These are phyloP conservation scores for Picathartes gymnocephalus DNA, from an alignment of 2,113 vertebrate species.

Conservation along the genomic window DNA sequence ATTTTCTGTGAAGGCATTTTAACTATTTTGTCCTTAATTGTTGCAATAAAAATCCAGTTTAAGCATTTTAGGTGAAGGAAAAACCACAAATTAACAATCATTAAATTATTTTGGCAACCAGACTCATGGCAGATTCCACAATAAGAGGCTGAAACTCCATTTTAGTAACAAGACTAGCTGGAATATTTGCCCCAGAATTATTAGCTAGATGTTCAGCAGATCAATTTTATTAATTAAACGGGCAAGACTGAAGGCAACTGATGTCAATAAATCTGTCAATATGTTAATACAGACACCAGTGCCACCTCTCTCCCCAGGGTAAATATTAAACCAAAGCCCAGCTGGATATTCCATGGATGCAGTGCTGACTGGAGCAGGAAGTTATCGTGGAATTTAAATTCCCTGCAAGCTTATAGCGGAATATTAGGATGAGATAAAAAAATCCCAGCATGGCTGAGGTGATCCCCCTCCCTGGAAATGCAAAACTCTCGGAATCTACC, in stretches of 20 bases:
- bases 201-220: not conserved
- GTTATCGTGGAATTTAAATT: not conserved
- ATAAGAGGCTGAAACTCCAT: not conserved
- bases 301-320: not conserved
- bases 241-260: not conserved
- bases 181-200: constrained; percentile 1
- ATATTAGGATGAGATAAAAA: not conserved
- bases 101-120: not conserved
- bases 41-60: not conserved
- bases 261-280: not conserved
- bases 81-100: not conserved
- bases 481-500: no score
- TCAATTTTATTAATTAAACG: constrained; percentile 30
- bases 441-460: not conserved
- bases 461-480: no score
- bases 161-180: not conserved
- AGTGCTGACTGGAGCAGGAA: not conserved
- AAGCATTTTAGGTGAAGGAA: not conserved
- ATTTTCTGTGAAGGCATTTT: not conserved
- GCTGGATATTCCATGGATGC: not conserved
- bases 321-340: not conserved
- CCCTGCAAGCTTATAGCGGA: not conserved
- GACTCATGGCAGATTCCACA: not conserved
- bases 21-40: not conserved
- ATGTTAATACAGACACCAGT: not conserved